Evolutionary conservation across 2,888 invertebrate species (phyloP).

Genomic region (Acanthosepion lycidas): DNA sequence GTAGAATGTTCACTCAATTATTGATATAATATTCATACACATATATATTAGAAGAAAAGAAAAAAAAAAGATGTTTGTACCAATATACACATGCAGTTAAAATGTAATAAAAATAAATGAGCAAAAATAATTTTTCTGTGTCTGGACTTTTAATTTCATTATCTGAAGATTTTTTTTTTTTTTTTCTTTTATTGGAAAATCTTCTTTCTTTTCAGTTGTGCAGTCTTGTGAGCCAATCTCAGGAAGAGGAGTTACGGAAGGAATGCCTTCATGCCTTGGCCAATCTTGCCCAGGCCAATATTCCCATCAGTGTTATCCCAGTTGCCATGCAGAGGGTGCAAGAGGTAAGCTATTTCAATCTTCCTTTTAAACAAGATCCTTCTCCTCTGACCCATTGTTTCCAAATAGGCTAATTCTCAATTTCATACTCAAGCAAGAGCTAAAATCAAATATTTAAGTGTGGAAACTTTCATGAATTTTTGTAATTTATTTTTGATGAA

Average conservation of each 20-base stretch:
- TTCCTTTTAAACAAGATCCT: not conserved
- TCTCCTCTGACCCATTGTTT: not conserved
- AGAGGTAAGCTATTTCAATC: conserved; percentile 73
- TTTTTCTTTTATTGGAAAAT: not conserved
- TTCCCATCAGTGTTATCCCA: conserved; percentile 79
- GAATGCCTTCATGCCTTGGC: conserved; percentile 82
- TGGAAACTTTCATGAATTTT: no score
- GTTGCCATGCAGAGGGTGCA: conserved; percentile 79
- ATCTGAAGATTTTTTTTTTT: not conserved
- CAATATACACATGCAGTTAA: no score
- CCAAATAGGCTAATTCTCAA: not conserved
- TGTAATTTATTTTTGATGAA: no score
- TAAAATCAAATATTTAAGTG: not conserved
- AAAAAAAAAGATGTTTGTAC: no score
- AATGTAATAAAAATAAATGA: no score
- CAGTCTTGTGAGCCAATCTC: conserved; percentile 83
- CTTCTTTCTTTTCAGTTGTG: conserved; percentile 81
- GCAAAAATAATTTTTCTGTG: no score
- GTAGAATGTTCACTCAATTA: no score
- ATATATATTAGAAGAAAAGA: no score
- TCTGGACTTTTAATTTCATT: no score
- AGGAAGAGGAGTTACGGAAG: conserved; percentile 82
- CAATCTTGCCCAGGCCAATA: conserved; percentile 81
- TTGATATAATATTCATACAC: no score
- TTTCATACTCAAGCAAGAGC: not conserved